Evolutionary conservation across 1,140 invertebrate genomes (phyloP).

Genomic region (Eurosta solidaginis): DNA sequence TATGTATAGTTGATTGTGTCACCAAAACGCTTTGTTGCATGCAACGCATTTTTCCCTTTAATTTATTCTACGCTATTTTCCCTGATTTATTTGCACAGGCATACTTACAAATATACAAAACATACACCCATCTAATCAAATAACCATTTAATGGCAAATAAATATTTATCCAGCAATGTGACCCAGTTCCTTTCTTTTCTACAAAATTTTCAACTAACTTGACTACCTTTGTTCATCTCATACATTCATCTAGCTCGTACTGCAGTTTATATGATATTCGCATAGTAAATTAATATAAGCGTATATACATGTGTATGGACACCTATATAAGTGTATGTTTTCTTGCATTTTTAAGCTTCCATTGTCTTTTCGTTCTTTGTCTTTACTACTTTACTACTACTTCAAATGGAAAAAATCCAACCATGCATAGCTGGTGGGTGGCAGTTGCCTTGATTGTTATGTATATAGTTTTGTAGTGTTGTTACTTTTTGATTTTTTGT

Average conservation of each 20-base stretch:
- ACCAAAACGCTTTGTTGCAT: constrained; percentile 4
- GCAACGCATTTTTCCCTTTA: constrained; percentile 12
- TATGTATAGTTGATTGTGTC: background rate
- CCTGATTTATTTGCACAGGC: background rate
- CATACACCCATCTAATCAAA: constrained; percentile 24
- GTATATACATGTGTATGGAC: background rate
- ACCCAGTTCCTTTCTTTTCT: constrained; percentile 10
- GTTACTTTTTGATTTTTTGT: background rate
- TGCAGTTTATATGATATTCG: background rate
- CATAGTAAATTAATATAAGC: background rate
- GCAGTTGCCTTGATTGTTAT: background rate
- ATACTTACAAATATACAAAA: no score
- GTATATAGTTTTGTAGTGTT: background rate
- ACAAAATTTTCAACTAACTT: background rate
- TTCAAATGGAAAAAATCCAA: constrained; percentile 6
- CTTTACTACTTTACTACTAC: background rate
- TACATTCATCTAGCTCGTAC: background rate
- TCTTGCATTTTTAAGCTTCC: background rate
- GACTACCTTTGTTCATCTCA: background rate
- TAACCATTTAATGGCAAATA: constrained; percentile 24
- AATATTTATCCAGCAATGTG: constrained; percentile 27
- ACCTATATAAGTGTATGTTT: background rate
- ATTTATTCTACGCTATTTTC: background rate
- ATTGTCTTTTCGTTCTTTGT: constrained; percentile 15
- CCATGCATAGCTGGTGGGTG: constrained; percentile 8